Conservation (phyloP, 2,888 invertebrate genomes). For the Hypselothyrea guttata region DNA sequence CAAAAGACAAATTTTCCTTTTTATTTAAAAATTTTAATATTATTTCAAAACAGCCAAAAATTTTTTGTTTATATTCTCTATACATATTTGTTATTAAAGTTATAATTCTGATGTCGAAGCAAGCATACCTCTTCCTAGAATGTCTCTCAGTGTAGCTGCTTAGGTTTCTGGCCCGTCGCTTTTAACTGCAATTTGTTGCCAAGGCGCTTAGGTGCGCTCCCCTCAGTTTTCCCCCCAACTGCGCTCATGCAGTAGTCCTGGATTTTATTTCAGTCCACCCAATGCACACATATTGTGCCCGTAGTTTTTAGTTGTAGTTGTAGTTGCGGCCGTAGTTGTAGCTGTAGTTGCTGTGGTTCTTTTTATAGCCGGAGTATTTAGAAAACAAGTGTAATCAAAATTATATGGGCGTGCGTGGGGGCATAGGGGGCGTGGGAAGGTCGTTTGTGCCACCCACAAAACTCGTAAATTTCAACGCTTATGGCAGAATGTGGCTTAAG, state of each 20-base stretch:
- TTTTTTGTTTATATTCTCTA: too few species aligned
- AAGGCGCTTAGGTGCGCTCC: constrained; percentile 51
- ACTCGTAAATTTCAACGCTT: constrained; percentile 65
- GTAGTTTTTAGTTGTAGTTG: not conserved
- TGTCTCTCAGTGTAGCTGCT: too few species aligned
- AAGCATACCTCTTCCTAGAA: too few species aligned
- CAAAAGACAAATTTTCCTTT: too few species aligned
- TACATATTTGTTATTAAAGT: too few species aligned
- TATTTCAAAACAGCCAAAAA: too few species aligned
- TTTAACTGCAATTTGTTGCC: constrained; percentile 72
- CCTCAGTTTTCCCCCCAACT: not conserved
- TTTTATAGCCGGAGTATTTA: constrained; percentile 63
- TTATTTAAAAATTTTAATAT: too few species aligned
- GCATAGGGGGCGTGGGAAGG: not conserved
- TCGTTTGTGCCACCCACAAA: constrained; percentile 7
- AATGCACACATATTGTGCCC: constrained; percentile 43
- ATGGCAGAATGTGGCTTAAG: constrained; percentile 50
- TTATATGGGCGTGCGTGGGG: constrained; percentile 68
- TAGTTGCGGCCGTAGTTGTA: not conserved
- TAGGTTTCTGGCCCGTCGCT: constrained; percentile 56
- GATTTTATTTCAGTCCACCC: constrained; percentile 52
- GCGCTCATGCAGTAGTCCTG: constrained; percentile 32
- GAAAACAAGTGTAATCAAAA: constrained; percentile 76
- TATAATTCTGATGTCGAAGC: too few species aligned
- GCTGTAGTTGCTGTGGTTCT: constrained; percentile 40